These are phyloP conservation scores for Agrotis puta DNA, from an alignment of 2,888 invertebrate genomes.

Conservation along the genomic window DNA sequence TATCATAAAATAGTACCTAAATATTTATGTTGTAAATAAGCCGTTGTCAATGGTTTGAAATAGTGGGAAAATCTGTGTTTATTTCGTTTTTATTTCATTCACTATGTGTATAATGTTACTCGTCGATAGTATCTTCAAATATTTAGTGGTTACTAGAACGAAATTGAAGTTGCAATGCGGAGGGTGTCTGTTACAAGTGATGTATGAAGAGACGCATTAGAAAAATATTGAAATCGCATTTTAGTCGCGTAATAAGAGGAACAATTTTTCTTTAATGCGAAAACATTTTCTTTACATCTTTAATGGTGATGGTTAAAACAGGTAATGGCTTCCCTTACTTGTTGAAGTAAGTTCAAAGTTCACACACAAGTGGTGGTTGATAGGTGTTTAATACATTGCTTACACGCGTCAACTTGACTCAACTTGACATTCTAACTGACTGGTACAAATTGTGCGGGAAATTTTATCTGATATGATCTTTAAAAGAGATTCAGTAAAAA, in stretches of 20 bases:
- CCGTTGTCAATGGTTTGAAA: no score
- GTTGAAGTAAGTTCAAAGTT: conserved; percentile 43
- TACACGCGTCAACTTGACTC: conserved; percentile 39
- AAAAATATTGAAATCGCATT: background rate
- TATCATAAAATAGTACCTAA: background rate
- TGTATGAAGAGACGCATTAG: no score
- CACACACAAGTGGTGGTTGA: conserved; percentile 16
- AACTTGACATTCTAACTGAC: conserved; percentile 12
- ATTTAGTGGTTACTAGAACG: background rate
- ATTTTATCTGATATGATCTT: background rate
- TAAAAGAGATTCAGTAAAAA: background rate
- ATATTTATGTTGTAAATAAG: background rate
- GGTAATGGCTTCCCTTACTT: conserved; percentile 5
- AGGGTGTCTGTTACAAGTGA: background rate
- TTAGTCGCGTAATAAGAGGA: background rate
- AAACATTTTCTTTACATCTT: background rate
- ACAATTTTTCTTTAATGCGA: background rate
- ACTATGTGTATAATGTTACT: background rate
- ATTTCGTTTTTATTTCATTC: no score
- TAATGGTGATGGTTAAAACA: background rate
- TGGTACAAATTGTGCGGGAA: conserved; percentile 15
- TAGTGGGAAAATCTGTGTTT: no score
- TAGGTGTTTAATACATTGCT: conserved; percentile 41
- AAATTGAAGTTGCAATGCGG: background rate
- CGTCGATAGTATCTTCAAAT: no score